phyloP scores from a whole-genome alignment of 2,888 invertebrate species.

The Anoplius nigerrimus region DNA sequence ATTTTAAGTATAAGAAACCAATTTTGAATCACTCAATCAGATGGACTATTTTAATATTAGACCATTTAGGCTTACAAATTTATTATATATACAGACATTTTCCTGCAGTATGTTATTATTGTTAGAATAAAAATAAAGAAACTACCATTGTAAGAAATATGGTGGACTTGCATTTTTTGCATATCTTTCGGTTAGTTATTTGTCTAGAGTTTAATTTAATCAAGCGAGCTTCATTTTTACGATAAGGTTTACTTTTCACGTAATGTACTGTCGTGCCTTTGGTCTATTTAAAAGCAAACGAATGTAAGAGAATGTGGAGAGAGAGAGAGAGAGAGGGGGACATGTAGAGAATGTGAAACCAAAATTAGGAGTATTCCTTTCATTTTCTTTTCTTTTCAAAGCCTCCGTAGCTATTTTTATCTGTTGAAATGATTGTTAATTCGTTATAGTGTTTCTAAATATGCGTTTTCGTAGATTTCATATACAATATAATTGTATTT shows the following conservation, averaged over 20 bases:
- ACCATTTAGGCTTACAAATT: slow-evolving; percentile 48
- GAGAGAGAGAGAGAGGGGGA: too few species aligned
- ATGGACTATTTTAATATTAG: slow-evolving; percentile 65
- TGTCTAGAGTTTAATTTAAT: slow-evolving; percentile 9
- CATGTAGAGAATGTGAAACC: too few species aligned
- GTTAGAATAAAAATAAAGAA: slow-evolving; percentile 50
- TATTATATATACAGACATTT: slow-evolving; percentile 35
- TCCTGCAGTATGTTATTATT: slow-evolving; percentile 49
- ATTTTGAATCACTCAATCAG: slow-evolving; percentile 50
- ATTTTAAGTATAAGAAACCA: slow-evolving; percentile 52
- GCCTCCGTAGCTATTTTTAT: too few species aligned
- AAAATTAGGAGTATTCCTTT: too few species aligned
- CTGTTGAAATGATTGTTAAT: too few species aligned
- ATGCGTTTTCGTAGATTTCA: too few species aligned
- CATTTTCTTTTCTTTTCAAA: too few species aligned
- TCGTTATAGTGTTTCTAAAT: too few species aligned
- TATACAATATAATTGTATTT: slow-evolving; percentile 1
- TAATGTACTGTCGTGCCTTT: slow-evolving; percentile 39
- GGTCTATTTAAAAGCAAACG: too few species aligned
- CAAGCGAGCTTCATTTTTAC: slow-evolving; percentile 5
- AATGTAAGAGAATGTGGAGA: too few species aligned
- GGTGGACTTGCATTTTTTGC: slow-evolving; percentile 44
- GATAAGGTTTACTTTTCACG: slow-evolving; percentile 32
- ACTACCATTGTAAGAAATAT: slow-evolving; percentile 47
- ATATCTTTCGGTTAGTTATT: slow-evolving; percentile 9